Base-by-base conservation (phyloP, 2,797 vertebrate species). In the Typhlichthys subterraneus region DNA sequence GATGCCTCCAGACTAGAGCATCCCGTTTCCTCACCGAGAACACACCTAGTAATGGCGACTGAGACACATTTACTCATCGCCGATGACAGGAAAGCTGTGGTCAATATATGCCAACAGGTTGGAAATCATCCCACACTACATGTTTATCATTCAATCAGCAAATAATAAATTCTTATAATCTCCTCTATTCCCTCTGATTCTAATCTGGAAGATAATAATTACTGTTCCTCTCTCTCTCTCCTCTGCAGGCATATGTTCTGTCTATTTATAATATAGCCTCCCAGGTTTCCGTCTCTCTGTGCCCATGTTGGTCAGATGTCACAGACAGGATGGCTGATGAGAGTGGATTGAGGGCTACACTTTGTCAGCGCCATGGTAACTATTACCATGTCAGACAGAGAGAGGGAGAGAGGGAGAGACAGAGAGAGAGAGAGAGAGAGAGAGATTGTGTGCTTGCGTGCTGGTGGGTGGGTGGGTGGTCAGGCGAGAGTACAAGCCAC, bases 331-430 rank as follows among this genome's bases (percentile, higher is more conserved):
- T 82, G 80, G 80, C 69, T 62, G 72, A 84, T 73, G 67, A 77
- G 70, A 76, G 78, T 75, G 76, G 53, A 67, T 84, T 59, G 65
- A 85, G 72, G 87, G 85, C 82, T 80, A 71, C 76, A 82, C 72
- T 86, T 77, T 78, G 77, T 72, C 79, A 83, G 48, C 76, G 49
- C 82, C 86, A 91, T 92, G 84, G 86, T 81, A 91, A 90, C 88
- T 65, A 72, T 75, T 73, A 72, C 59, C 63, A 48, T 59, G 57
- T 56, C 71, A 65, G 72, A 63, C 65, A 59, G 67, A 56, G 9
- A 31, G 49, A 63, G 62, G 57, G 67, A 56, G 9, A 31, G 49
- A 65, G 12, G 13, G 49, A 66, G 72, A 63, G 65, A 59, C 65
- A 53, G 12, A 31, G 49, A 66, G 71, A 63, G 65, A 59, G 67